phyloP scores from a whole-genome alignment of 2,888 invertebrate species.

The Apamea anceps region DNA sequence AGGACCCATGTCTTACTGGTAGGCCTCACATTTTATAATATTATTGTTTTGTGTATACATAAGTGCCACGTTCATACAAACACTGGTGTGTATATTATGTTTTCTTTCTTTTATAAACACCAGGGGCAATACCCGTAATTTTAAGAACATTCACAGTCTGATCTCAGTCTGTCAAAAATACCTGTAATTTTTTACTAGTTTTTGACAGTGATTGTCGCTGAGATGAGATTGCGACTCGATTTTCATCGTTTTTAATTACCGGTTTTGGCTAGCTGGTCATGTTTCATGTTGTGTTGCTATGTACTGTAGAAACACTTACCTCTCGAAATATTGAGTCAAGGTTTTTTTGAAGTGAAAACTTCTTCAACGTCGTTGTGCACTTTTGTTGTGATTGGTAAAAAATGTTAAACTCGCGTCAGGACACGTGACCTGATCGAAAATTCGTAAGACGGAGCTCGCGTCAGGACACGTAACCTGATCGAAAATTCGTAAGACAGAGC shows the following conservation, averaged over 20 bases:
- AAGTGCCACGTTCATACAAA: neutral
- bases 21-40: slow-evolving; percentile 71
- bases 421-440: too few species aligned
- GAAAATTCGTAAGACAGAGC: too few species aligned
- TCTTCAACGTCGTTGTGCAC: too few species aligned
- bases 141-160: neutral
- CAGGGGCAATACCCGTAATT: neutral
- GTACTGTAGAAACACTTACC: neutral
- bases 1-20: slow-evolving; percentile 90
- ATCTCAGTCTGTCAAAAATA: too few species aligned
- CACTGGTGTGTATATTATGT: neutral
- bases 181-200: too few species aligned
- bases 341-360: too few species aligned
- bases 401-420: too few species aligned
- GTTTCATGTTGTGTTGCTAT: neutral
- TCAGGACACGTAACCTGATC: too few species aligned
- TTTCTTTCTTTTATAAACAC: neutral
- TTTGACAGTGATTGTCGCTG: neutral
- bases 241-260: too few species aligned
- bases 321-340: neutral
- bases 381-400: too few species aligned
- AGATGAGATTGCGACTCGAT: neutral
- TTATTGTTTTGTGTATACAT: neutral
- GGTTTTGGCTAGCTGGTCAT: too few species aligned
- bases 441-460: too few species aligned